Evolutionary conservation across 2,113 vertebrate species (phyloP).

Genomic region (Lagenorhynchus albirostris): DNA sequence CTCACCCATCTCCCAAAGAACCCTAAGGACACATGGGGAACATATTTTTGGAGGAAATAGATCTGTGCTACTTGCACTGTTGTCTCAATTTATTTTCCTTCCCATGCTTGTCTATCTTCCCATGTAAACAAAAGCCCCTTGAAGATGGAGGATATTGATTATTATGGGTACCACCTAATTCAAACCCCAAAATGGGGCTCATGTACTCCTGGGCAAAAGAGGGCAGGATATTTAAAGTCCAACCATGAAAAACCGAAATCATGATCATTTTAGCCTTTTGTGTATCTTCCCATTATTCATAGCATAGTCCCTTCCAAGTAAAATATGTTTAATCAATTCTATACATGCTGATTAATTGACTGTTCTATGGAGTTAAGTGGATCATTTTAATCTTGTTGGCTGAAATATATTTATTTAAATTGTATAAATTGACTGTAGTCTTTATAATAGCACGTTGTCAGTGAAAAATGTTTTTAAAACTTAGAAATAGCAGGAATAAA

Average conservation of each 20-base stretch:
- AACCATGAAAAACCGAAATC: not conserved
- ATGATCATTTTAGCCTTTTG: not conserved
- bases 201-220: not conserved
- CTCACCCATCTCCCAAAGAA: not conserved
- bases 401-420: slow-evolving; percentile 52
- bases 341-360: slow-evolving; percentile 41
- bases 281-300: not conserved
- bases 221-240: not conserved
- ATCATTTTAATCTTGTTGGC: slow-evolving; percentile 54
- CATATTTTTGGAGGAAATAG: not conserved
- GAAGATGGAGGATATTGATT: not conserved
- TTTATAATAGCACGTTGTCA: not conserved
- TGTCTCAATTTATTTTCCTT: not conserved
- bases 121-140: not conserved
- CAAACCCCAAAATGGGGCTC: not conserved
- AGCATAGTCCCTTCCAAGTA: not conserved
- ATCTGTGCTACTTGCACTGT: not conserved
- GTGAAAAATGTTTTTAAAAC: slow-evolving; percentile 45
- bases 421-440: not conserved
- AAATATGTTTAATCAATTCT: slow-evolving; percentile 15
- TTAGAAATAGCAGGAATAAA: slow-evolving; percentile 9
- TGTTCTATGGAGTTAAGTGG: slow-evolving; percentile 15
- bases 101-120: not conserved
- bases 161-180: not conserved
- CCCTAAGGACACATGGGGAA: not conserved